Evolutionary conservation across 2,888 invertebrate genomes (phyloP).

Genomic region (Campaea margaritaria): DNA sequence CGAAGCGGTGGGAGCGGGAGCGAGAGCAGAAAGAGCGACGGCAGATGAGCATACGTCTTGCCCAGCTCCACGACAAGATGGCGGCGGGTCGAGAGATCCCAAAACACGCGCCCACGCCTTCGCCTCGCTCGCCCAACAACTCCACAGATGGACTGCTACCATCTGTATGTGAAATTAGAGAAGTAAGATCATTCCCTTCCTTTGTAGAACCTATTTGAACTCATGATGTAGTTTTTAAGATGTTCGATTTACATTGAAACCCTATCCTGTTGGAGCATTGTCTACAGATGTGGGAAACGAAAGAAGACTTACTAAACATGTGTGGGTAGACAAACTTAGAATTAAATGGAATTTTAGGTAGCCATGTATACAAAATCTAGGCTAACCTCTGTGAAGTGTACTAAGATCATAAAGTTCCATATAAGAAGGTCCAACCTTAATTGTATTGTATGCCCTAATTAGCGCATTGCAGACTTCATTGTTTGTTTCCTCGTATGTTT

Average conservation of each 20-base stretch:
- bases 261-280: neutral
- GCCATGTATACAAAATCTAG: neutral
- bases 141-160: slow-evolving; percentile 94
- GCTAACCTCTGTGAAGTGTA: neutral
- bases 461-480: slow-evolving; percentile 2
- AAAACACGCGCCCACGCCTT: slow-evolving; percentile 88
- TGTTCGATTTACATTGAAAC: neutral
- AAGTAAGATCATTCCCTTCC: slow-evolving; percentile 82
- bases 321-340: neutral
- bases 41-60: slow-evolving; percentile 91
- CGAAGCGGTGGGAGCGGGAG: slow-evolving; percentile 92
- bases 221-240: neutral
- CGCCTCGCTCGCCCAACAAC: slow-evolving; percentile 91
- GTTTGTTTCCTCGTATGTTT: slow-evolving; percentile 9
- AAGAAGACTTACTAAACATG: too few species aligned
- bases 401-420: neutral
- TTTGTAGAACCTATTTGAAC: slow-evolving; percentile 44
- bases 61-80: slow-evolving; percentile 88
- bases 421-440: neutral
- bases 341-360: neutral
- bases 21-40: slow-evolving; percentile 92
- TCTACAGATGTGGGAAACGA: too few species aligned
- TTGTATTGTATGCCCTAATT: slow-evolving; percentile 12
- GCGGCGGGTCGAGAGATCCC: slow-evolving; percentile 78
- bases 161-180: slow-evolving; percentile 91